Conservation (phyloP, 2,113 vertebrate genomes). For the Coreoperca whiteheadi region DNA sequence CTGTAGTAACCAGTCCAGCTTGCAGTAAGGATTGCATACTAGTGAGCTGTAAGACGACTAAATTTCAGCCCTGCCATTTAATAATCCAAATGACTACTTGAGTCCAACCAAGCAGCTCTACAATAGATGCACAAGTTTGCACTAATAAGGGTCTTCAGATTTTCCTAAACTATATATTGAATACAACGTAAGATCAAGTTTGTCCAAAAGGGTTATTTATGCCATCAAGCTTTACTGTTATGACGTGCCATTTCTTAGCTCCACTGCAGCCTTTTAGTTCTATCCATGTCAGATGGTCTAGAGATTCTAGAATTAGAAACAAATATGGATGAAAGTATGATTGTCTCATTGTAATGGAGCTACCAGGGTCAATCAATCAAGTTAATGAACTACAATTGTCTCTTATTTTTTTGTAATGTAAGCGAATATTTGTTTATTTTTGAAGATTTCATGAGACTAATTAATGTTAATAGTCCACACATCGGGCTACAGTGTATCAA, state of each 20-base stretch:
- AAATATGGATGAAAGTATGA: neutral
- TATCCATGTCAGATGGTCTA: neutral
- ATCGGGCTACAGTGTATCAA: neutral
- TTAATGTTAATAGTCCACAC: neutral
- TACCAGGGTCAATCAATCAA: neutral
- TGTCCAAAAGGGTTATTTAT: neutral
- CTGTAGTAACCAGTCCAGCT: neutral
- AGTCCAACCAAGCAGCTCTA: neutral
- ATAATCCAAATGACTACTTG: neutral
- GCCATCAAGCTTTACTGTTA: too few species aligned
- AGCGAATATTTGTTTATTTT: neutral
- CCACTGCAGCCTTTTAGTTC: neutral
- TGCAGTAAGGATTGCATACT: neutral
- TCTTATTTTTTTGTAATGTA: neutral
- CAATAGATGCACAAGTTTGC: neutral
- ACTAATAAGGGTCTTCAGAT: neutral
- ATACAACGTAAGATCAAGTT: neutral
- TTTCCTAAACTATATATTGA: neutral
- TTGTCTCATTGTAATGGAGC: neutral
- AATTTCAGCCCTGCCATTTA: neutral
- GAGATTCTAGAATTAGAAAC: too few species aligned
- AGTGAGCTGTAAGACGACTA: neutral
- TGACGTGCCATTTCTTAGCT: neutral
- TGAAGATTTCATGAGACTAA: neutral
- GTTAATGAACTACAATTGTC: neutral